These are phyloP conservation scores for Mactromeris polynyma DNA, from an alignment of 2,888 invertebrate genomes.

Conservation along the genomic window DNA sequence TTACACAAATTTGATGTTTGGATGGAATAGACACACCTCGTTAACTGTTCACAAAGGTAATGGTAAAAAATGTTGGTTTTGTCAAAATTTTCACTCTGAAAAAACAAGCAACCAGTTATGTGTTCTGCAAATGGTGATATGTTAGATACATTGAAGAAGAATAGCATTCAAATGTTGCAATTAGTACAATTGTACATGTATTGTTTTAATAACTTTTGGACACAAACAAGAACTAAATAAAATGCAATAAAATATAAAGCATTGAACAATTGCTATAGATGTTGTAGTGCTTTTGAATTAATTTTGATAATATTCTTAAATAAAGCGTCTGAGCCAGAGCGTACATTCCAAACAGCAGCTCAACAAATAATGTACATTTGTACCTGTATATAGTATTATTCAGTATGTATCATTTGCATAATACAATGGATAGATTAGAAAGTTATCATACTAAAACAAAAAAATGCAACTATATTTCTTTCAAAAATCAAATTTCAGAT, in stretches of 20 bases:
- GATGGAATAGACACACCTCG: background rate
- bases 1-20: background rate
- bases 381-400: too few species aligned
- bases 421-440: too few species aligned
- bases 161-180: background rate
- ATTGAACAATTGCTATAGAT: background rate
- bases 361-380: too few species aligned
- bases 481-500: background rate
- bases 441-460: too few species aligned
- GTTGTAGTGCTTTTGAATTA: too few species aligned
- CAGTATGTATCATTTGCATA: too few species aligned
- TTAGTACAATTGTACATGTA: background rate
- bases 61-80: background rate
- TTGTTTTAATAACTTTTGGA: background rate
- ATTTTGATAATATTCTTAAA: too few species aligned
- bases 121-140: background rate
- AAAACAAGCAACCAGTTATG: background rate
- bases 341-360: too few species aligned
- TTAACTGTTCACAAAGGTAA: background rate
- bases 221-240: background rate
- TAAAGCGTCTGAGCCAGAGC: too few species aligned
- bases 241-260: background rate
- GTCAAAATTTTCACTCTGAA: background rate
- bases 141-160: background rate
- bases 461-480: background rate